A percentile compares a stretch with the other conserved stretches of the same genome.
phyloP scores from a whole-genome alignment of 2,797 vertebrate species.

The Enoplosus armatus region DNA sequence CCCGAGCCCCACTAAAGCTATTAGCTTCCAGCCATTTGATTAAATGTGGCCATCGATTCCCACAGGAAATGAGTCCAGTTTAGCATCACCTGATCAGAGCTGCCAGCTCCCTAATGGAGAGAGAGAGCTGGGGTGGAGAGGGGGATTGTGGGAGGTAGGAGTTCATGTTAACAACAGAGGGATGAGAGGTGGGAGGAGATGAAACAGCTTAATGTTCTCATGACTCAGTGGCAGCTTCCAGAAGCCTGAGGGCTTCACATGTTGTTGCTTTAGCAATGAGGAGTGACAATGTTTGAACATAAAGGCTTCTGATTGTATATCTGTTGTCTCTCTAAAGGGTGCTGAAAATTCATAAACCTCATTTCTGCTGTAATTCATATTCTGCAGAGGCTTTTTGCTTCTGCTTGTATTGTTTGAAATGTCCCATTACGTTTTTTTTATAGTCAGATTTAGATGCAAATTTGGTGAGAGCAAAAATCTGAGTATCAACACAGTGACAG shows the following conservation, averaged over 20 bases:
- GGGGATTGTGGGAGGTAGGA: slow-evolving; percentile 50
- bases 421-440: slow-evolving; percentile 1
- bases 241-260: slow-evolving; percentile 51
- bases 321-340: slow-evolving; percentile 1
- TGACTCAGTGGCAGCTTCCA: slow-evolving; percentile 52
- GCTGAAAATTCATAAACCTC: slow-evolving; percentile 19
- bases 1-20: slow-evolving; percentile 50
- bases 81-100: slow-evolving; percentile 69
- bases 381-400: background rate
- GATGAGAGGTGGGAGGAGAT: slow-evolving; percentile 59
- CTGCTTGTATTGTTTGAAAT: slow-evolving; percentile 13
- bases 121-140: slow-evolving; percentile 28
- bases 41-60: slow-evolving; percentile 74
- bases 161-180: slow-evolving; percentile 57
- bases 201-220: slow-evolving; percentile 53
- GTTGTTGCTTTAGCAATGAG: slow-evolving; percentile 38
- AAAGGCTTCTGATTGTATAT: slow-evolving; percentile 36
- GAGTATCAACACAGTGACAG: slow-evolving; percentile 8
- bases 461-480: background rate
- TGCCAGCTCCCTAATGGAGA: slow-evolving; percentile 58
- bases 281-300: slow-evolving; percentile 35
- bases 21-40: slow-evolving; percentile 72
- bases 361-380: slow-evolving; percentile 10
- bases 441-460: slow-evolving; percentile 10
- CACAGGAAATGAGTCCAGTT: slow-evolving; percentile 68